These are phyloP conservation scores for Alloscopus bannaensis DNA, from an alignment of 2,888 invertebrate species.

Conservation along the genomic window DNA sequence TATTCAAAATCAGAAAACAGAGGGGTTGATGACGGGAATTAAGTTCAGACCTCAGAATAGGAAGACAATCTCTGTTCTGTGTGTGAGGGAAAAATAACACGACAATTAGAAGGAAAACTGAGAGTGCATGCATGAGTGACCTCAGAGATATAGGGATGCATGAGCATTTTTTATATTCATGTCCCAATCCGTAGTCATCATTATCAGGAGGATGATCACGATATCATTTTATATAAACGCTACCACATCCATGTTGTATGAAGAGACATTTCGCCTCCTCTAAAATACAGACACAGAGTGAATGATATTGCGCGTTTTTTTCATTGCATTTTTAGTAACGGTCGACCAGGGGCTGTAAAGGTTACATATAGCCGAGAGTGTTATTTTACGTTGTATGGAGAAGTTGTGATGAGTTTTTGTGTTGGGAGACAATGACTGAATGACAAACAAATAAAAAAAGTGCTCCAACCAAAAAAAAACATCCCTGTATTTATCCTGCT, in stretches of 20 bases:
- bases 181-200: constrained; percentile 34
- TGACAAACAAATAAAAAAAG: constrained; percentile 45
- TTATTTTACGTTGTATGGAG: background rate
- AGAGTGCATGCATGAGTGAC: constrained; percentile 53
- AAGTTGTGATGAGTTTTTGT: background rate
- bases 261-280: background rate
- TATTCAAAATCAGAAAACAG: background rate
- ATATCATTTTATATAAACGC: constrained; percentile 3
- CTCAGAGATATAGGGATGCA: constrained; percentile 5
- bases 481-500: background rate
- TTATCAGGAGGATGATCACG: constrained; percentile 26
- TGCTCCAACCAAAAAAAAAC: constrained; percentile 5
- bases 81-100: background rate
- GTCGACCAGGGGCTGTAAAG: background rate
- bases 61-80: background rate
- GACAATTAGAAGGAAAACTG: background rate
- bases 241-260: background rate
- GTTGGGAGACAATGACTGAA: constrained; percentile 27
- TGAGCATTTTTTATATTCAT: background rate
- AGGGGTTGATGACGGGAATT: too few relatives aligned
- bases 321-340: background rate
- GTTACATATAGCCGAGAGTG: background rate
- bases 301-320: background rate
- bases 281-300: background rate
- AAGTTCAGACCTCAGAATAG: background rate